Evolutionary conservation across 2,113 vertebrate genomes (phyloP).

Genomic region (Notarius quadriscutis): DNA sequence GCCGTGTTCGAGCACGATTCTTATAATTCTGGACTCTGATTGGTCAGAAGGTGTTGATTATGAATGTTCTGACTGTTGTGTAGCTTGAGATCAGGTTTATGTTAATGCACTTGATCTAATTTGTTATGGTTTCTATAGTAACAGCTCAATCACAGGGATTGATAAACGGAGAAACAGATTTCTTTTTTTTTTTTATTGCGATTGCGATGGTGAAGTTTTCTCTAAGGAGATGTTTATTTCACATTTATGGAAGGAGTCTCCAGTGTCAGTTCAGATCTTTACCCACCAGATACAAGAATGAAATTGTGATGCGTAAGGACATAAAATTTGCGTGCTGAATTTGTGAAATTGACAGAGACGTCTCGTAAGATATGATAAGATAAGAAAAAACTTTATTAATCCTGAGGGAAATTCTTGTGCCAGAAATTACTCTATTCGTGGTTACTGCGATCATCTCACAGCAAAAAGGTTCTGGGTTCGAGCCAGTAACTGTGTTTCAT

Average conservation of each 20-base stretch:
- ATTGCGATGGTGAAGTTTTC: neutral
- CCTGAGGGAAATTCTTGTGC: too few species aligned
- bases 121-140: neutral
- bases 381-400: too few species aligned
- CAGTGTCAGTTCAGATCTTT: neutral
- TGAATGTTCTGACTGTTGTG: neutral
- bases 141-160: neutral
- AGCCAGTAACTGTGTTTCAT: neutral
- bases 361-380: too few species aligned
- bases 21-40: neutral
- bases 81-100: neutral
- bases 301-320: too few species aligned
- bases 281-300: too few species aligned
- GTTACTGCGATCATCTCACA: too few species aligned
- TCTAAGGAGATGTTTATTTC: neutral
- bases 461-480: too few species aligned
- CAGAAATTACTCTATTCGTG: too few species aligned
- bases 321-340: too few species aligned
- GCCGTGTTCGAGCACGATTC: neutral
- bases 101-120: neutral
- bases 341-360: too few species aligned
- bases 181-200: too few species aligned
- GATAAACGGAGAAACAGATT: too few species aligned
- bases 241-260: neutral
- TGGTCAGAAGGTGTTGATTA: neutral